Percentiles rank a stretch among this genome's conserved stretches.
These are phyloP conservation scores for Cydia strobilella DNA, from an alignment of 1,140 invertebrate genomes.

Conservation along the genomic window DNA sequence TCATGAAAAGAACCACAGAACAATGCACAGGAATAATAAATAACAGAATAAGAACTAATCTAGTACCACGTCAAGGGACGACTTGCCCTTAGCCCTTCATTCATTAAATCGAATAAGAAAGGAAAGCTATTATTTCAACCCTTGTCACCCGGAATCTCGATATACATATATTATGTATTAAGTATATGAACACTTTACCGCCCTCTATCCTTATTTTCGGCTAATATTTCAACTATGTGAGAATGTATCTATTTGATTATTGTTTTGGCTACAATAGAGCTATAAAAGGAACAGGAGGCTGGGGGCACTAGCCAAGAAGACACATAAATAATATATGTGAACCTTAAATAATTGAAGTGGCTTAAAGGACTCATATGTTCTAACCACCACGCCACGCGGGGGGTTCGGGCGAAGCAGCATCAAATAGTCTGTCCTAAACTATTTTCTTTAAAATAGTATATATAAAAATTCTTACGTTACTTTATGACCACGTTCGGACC, in stretches of 20 bases:
- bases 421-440: too few species aligned
- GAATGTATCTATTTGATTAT: not conserved
- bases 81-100: not conserved
- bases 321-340: too few species aligned
- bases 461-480: not conserved
- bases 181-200: not conserved
- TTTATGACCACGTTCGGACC: not conserved
- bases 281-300: too few species aligned
- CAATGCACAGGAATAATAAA: too few species aligned
- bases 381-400: too few species aligned
- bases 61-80: not conserved
- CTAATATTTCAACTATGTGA: slow-evolving; percentile 3
- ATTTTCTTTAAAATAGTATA: not conserved
- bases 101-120: not conserved
- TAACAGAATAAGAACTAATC: not conserved
- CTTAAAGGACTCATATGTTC: too few species aligned
- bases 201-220: not conserved
- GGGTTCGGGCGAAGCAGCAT: too few species aligned
- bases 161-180: too few species aligned
- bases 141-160: slow-evolving; percentile 6
- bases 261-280: not conserved
- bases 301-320: too few species aligned
- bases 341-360: too few species aligned
- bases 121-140: slow-evolving; percentile 1
- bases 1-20: too few species aligned